Conservation (phyloP, 2,113 vertebrate species). For the Brachirus orientalis region DNA sequence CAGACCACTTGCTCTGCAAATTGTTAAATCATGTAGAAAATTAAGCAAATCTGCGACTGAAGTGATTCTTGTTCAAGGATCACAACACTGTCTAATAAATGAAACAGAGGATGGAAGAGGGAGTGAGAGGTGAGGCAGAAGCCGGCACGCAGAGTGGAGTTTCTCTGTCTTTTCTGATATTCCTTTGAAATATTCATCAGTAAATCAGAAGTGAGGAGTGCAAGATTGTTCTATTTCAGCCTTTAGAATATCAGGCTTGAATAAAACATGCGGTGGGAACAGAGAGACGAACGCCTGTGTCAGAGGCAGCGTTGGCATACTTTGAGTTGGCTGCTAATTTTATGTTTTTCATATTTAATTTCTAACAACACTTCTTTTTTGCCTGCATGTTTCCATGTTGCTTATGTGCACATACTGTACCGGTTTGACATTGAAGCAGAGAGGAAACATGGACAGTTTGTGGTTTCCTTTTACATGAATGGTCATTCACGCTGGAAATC, state of each 20-base stretch:
- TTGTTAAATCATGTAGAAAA: slow-evolving; percentile 82
- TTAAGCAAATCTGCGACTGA: slow-evolving; percentile 74
- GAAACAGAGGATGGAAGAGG: slow-evolving; percentile 28
- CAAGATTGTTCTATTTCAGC: slow-evolving; percentile 80
- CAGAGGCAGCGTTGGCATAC: slow-evolving; percentile 58
- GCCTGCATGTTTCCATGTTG: slow-evolving; percentile 46
- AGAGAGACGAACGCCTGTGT: slow-evolving; percentile 60
- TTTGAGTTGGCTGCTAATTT: slow-evolving; percentile 75
- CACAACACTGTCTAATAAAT: slow-evolving; percentile 65
- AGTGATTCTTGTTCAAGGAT: slow-evolving; percentile 56
- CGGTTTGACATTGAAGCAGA: slow-evolving; percentile 36
- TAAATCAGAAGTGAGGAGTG: slow-evolving; percentile 78
- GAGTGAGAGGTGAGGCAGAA: slow-evolving; percentile 45
- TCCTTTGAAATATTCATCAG: slow-evolving; percentile 79
- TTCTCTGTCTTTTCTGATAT: slow-evolving; percentile 70
- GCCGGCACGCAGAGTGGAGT: slow-evolving; percentile 52
- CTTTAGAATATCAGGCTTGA: slow-evolving; percentile 78
- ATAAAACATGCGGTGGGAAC: slow-evolving; percentile 77
- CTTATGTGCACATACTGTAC: slow-evolving; percentile 41
- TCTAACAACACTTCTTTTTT: slow-evolving; percentile 72
- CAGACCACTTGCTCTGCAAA: slow-evolving; percentile 53
- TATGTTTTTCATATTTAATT: slow-evolving; percentile 78
- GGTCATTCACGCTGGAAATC: slow-evolving; percentile 64
- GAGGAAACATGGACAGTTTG: slow-evolving; percentile 71
- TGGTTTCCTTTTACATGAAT: slow-evolving; percentile 77